phyloP scores from a whole-genome alignment of 2,888 invertebrate genomes.

The Lagria hirta region DNA sequence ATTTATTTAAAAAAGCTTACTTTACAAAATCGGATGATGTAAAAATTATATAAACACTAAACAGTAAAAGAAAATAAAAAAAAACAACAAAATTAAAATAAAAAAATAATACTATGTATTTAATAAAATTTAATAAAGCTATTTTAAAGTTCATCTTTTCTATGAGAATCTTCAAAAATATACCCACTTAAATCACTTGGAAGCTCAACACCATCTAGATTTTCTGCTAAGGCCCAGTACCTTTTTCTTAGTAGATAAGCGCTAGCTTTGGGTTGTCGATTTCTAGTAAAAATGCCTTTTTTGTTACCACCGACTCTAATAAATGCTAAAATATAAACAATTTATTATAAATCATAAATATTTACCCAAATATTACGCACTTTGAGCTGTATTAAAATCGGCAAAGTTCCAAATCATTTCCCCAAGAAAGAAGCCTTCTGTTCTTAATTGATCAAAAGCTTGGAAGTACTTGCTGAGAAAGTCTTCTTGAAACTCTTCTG shows the following conservation, averaged over 20 bases:
- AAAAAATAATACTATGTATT: too few species aligned
- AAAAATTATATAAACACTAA: too few species aligned
- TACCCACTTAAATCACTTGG: constrained; percentile 63
- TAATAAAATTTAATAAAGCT: too few species aligned
- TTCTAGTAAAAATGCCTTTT: constrained; percentile 86
- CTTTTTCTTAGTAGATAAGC: constrained; percentile 80
- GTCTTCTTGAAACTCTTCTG: constrained; percentile 89
- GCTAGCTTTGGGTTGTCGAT: constrained; percentile 85
- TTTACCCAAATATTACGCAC: constrained; percentile 1
- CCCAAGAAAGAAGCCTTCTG: constrained; percentile 77
- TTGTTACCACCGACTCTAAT: constrained; percentile 84
- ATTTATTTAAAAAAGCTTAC: too few species aligned
- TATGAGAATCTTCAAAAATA: constrained; percentile 28
- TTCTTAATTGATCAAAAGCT: constrained; percentile 81
- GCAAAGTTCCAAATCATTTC: constrained; percentile 99
- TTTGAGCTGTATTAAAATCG: constrained; percentile 89
- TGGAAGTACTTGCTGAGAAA: constrained; percentile 81
- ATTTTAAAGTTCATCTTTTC: constrained; percentile 11
- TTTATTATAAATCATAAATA: too few species aligned
- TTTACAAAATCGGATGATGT: too few species aligned
- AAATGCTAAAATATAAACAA: constrained; percentile 67
- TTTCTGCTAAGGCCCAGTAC: constrained; percentile 68
- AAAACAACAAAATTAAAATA: too few species aligned
- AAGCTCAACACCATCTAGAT: constrained; percentile 59
- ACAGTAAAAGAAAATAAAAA: too few species aligned